Conservation (phyloP, 2,888 invertebrate genomes). For the Ectemnius cavifrons region DNA sequence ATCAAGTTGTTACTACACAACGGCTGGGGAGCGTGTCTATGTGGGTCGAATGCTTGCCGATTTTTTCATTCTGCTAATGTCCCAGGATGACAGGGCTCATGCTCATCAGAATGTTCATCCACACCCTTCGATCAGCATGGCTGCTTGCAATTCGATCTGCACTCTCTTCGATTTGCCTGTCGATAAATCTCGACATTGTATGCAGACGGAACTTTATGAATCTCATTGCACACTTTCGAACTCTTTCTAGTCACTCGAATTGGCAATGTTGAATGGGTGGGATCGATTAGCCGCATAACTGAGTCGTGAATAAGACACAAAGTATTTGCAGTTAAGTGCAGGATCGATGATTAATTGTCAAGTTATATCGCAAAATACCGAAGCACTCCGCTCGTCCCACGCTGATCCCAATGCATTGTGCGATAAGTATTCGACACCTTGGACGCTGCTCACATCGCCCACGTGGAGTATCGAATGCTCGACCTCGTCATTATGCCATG, state of each 20-base stretch:
- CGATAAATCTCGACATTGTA: slow-evolving; percentile 15
- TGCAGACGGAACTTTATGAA: slow-evolving; percentile 15
- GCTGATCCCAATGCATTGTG: slow-evolving; percentile 56
- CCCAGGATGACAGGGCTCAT: slow-evolving; percentile 13
- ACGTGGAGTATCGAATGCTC: slow-evolving; percentile 30
- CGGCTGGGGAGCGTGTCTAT: background rate
- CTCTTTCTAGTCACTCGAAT: background rate
- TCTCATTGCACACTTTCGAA: background rate
- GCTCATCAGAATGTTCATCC: slow-evolving; percentile 18
- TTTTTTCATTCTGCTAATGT: background rate
- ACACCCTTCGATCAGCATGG: slow-evolving; percentile 5
- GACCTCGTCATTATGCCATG: slow-evolving; percentile 12
- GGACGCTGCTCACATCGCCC: slow-evolving; percentile 42
- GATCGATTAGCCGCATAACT: slow-evolving; percentile 14
- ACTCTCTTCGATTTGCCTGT: background rate
- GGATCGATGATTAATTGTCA: slow-evolving; percentile 45
- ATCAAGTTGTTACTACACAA: slow-evolving; percentile 5
- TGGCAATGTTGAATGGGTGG: slow-evolving; percentile 11
- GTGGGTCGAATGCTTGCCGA: background rate
- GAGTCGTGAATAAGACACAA: too few relatives aligned
- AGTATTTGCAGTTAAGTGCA: background rate
- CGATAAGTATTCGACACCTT: slow-evolving; percentile 40
- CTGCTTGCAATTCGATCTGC: slow-evolving; percentile 10
- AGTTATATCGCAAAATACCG: slow-evolving; percentile 45
- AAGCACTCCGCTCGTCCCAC: slow-evolving; percentile 55